Evolutionary conservation across 92 coral and sea anemone species (phyloP).

Genomic region (Meandrina meandrites): DNA sequence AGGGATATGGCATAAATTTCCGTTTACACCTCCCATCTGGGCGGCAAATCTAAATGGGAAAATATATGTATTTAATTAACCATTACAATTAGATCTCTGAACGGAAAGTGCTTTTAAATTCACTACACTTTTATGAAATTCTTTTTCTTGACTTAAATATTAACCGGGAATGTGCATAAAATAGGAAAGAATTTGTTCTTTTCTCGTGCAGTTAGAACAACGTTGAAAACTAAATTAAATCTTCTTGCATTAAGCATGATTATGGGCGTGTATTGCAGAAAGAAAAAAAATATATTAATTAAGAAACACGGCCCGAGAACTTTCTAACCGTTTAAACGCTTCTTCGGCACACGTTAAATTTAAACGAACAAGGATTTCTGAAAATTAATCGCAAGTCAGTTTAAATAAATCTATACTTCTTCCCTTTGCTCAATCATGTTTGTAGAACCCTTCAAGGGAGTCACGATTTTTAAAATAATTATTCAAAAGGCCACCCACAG

Average conservation of each 20-base stretch:
- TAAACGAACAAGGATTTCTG: background rate
- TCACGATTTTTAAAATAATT: conserved; percentile 37
- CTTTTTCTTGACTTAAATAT: background rate
- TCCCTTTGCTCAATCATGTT: conserved; percentile 1
- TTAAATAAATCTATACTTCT: background rate
- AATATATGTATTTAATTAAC: background rate
- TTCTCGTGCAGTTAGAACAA: background rate
- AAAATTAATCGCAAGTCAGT: background rate
- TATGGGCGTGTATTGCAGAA: background rate
- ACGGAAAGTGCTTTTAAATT: background rate
- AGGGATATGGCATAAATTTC: conserved; percentile 33
- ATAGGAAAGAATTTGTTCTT: background rate
- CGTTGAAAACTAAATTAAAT: background rate
- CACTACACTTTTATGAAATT: background rate
- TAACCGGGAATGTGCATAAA: background rate
- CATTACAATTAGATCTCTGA: background rate
- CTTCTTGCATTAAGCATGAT: background rate
- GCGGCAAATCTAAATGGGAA: conserved; percentile 28
- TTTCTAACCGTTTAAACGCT: background rate
- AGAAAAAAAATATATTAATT: background rate
- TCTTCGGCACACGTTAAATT: background rate
- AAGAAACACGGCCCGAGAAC: background rate
- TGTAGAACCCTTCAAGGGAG: background rate
- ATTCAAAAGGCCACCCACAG: conserved; percentile 28
- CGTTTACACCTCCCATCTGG: conserved; percentile 27